phyloP scores from a whole-genome alignment of 2,797 vertebrate species.

The Amphiprion clarkii region DNA sequence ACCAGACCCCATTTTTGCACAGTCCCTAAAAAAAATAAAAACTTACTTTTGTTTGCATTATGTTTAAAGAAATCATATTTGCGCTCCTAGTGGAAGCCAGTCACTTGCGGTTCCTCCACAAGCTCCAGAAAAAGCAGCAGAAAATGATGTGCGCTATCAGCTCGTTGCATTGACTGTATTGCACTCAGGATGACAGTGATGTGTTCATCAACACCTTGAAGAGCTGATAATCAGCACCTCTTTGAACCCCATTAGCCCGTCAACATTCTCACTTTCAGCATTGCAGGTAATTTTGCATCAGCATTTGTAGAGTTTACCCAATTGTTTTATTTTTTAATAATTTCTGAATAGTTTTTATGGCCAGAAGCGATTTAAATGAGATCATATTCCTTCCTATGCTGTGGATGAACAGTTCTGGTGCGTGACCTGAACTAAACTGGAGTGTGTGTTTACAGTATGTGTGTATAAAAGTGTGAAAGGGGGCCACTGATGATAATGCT shows the following conservation, averaged over 20 bases:
- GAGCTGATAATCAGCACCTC: constrained; percentile 31
- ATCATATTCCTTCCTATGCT: constrained; percentile 36
- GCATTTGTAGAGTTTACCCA: background rate
- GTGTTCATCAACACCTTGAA: constrained; percentile 31
- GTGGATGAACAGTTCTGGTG: constrained; percentile 18
- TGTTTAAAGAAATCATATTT: background rate
- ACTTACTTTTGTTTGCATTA: background rate
- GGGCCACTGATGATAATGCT: constrained; percentile 50
- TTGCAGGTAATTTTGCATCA: constrained; percentile 20
- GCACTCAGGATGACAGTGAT: constrained; percentile 25
- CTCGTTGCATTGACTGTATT: constrained; percentile 20
- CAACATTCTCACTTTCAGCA: constrained; percentile 17
- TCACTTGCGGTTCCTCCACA: background rate
- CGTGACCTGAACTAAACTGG: constrained; percentile 41
- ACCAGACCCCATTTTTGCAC: background rate
- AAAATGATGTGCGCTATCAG: constrained; percentile 27
- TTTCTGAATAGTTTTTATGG: background rate
- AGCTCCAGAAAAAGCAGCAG: constrained; percentile 27
- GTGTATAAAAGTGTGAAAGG: background rate
- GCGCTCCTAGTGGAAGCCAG: constrained; percentile 2
- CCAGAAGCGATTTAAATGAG: constrained; percentile 15
- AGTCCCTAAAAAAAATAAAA: constrained; percentile 3
- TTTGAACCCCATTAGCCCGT: background rate
- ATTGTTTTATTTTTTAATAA: background rate
- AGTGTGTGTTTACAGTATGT: constrained; percentile 1